A percentile compares a stretch with the other conserved stretches of the same genome.
phyloP scores from a whole-genome alignment of 2,113 vertebrate genomes.

The Zosterops borbonicus region DNA sequence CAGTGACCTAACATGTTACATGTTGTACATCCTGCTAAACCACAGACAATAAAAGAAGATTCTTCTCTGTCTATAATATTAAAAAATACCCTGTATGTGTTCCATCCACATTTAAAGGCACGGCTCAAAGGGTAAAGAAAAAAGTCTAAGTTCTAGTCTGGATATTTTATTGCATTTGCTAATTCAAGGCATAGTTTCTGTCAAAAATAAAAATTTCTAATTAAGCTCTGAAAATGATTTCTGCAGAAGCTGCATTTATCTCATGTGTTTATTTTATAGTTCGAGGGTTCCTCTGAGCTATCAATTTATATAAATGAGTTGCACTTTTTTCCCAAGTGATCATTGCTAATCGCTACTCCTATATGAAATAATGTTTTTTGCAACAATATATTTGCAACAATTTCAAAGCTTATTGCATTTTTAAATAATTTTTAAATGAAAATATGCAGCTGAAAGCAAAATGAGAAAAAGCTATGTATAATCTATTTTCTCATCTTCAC shows the following conservation, averaged over 20 bases:
- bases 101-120: neutral
- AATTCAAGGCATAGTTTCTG: neutral
- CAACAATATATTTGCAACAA: neutral
- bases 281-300: neutral
- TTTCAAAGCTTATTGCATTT: neutral
- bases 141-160: neutral
- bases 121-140: neutral
- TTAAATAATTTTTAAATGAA: neutral
- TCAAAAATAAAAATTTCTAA: neutral
- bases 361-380: neutral
- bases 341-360: neutral
- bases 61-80: neutral
- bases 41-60: neutral
- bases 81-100: neutral
- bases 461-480: neutral
- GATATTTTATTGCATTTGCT: neutral
- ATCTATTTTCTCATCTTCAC: neutral
- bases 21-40: neutral
- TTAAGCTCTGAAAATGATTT: neutral
- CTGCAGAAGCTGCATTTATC: neutral
- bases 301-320: neutral
- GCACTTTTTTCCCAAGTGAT: neutral
- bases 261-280: neutral
- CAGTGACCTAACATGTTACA: neutral
- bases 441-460: neutral